phyloP scores from a whole-genome alignment of 2,888 invertebrate species.

The Nomada lathburiana region DNA sequence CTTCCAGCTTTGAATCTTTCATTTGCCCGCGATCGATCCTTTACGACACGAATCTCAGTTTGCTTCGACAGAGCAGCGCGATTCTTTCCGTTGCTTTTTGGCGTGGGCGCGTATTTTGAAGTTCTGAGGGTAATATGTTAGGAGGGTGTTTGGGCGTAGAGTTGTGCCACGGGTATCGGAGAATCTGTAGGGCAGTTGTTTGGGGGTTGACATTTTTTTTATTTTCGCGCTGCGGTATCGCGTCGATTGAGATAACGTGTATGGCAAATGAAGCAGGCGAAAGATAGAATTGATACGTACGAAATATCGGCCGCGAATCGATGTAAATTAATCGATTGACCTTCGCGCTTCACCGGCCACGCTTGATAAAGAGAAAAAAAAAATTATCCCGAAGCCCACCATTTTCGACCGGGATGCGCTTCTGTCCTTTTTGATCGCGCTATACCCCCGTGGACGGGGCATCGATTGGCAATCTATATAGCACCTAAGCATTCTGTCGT shows the following conservation, averaged over 20 bases:
- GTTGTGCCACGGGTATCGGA: too few relatives aligned
- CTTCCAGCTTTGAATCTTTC: background rate
- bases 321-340: constrained; percentile 47
- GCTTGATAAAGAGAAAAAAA: background rate
- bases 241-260: constrained; percentile 14
- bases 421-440: background rate
- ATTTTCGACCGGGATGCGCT: background rate
- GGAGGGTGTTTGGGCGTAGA: too few relatives aligned
- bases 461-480: too few relatives aligned
- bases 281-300: constrained; percentile 23
- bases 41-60: background rate
- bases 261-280: background rate
- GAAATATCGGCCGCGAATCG: constrained; percentile 38
- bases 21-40: background rate
- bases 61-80: background rate
- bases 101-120: background rate
- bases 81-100: background rate
- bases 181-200: background rate
- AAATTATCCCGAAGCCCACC: background rate
- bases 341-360: background rate
- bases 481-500: constrained; percentile 1
- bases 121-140: background rate
- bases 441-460: background rate
- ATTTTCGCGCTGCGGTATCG: background rate
- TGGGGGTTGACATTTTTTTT: background rate